These are phyloP conservation scores for Ganaspis brasiliensis DNA, from an alignment of 2,888 invertebrate species.

Conservation along the genomic window DNA sequence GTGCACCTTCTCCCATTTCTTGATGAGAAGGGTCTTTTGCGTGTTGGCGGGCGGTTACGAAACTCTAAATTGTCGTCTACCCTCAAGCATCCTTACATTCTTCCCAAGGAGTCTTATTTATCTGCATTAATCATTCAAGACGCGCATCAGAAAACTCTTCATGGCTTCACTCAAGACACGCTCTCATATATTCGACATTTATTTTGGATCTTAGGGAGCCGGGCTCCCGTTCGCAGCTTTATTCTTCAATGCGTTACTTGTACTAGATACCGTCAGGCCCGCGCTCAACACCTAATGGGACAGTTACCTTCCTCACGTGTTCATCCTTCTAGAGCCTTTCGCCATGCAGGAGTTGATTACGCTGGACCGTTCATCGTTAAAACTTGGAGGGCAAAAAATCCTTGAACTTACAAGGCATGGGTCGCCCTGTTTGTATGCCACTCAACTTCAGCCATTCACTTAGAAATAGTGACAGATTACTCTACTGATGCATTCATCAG, in stretches of 20 bases:
- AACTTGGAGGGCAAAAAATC: conserved; percentile 42
- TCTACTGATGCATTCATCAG: conserved; percentile 60
- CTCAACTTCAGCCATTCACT: conserved; percentile 60
- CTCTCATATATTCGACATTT: background rate
- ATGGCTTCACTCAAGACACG: background rate
- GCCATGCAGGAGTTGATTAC: conserved; percentile 62
- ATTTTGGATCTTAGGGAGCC: conserved; percentile 10
- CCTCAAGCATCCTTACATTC: background rate
- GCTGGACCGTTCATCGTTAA: conserved; percentile 55
- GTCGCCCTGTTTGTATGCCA: conserved; percentile 63
- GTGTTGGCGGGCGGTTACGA: background rate
- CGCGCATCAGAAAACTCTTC: conserved; percentile 49
- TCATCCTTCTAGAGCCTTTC: conserved; percentile 59
- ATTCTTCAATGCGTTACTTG: background rate
- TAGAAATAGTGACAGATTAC: conserved; percentile 61
- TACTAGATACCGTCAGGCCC: background rate
- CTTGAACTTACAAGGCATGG: conserved; percentile 55
- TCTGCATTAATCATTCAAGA: background rate
- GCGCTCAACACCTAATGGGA: conserved; percentile 66
- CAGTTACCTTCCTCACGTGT: conserved; percentile 62
- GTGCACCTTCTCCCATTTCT: background rate
- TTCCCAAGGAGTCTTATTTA: background rate
- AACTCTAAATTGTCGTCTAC: background rate
- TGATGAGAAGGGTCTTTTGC: background rate
- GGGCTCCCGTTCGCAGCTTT: background rate